Conservation (phyloP, 2,888 invertebrate genomes). For the Macrophya alboannulata region DNA sequence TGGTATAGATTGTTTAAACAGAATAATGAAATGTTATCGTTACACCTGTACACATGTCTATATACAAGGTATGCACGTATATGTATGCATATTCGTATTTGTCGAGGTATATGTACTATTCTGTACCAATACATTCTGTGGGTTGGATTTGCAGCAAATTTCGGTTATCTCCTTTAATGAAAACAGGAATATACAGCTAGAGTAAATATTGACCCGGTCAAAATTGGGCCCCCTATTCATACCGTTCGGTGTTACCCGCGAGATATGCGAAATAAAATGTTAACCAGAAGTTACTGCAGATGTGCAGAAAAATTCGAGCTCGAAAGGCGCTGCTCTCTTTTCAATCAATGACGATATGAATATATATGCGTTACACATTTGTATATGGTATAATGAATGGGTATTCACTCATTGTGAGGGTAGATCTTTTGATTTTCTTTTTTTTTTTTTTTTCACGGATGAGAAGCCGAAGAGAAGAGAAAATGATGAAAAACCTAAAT, state of each 20-base stretch:
- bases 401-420: neutral
- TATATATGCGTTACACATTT: neutral
- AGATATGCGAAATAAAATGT: conserved; percentile 10
- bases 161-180: conserved; percentile 29
- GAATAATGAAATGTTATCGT: conserved; percentile 16
- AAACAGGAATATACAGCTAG: conserved; percentile 13
- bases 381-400: neutral
- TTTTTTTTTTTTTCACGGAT: neutral
- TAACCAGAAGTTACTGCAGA: neutral
- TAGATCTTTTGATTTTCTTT: neutral
- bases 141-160: neutral
- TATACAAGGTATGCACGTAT: too few relatives aligned
- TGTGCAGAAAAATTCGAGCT: neutral
- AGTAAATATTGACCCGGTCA: conserved; percentile 7
- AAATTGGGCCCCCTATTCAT: neutral
- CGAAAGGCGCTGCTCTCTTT: neutral
- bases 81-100: too few relatives aligned
- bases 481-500: neutral
- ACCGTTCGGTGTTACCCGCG: neutral
- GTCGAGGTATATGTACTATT: too few relatives aligned
- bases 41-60: neutral
- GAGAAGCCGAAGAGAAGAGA: neutral
- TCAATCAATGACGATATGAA: neutral
- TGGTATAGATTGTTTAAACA: neutral
- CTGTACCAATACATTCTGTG: neutral